These are phyloP conservation scores for Chondrosia reniformis DNA, from an alignment of 37 sponge, comb jelly and placozoan species.

Conservation along the genomic window DNA sequence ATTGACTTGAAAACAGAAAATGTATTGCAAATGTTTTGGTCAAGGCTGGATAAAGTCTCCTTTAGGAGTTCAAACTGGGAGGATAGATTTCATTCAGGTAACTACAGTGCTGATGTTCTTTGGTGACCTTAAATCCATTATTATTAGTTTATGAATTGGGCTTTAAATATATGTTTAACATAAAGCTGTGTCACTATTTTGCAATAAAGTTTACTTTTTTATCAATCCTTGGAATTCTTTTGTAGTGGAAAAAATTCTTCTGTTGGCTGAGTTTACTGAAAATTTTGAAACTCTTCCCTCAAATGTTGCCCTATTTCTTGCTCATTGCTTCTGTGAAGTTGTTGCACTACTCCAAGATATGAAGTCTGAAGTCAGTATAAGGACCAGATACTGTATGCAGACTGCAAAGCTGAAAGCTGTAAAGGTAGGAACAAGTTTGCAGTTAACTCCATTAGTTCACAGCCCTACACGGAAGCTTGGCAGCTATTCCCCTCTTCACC, in stretches of 20 bases:
- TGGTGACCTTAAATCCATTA: neutral
- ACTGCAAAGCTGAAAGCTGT: neutral
- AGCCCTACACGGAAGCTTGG: neutral
- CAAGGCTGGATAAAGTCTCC: neutral
- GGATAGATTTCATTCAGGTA: conserved; percentile 9
- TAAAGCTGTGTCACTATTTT: no score
- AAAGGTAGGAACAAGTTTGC: neutral
- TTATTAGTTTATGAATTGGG: no score
- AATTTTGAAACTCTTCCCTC: neutral
- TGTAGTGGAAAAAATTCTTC: neutral
- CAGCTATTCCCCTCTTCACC: neutral
- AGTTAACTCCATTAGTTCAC: neutral
- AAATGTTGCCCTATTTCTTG: neutral
- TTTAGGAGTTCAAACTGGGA: conserved; percentile 5
- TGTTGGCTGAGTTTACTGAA: neutral
- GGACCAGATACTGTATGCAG: conserved; percentile 13
- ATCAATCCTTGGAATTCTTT: no score
- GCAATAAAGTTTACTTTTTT: no score
- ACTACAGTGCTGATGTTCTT: neutral
- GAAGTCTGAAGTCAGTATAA: conserved; percentile 9
- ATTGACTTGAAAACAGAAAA: neutral
- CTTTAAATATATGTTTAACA: no score
- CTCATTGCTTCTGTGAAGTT: conserved; percentile 3
- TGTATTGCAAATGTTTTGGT: neutral
- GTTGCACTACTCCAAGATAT: neutral